These are phyloP conservation scores for Laticauda laticaudata DNA, from an alignment of 2,113 vertebrate species.

Conservation along the genomic window DNA sequence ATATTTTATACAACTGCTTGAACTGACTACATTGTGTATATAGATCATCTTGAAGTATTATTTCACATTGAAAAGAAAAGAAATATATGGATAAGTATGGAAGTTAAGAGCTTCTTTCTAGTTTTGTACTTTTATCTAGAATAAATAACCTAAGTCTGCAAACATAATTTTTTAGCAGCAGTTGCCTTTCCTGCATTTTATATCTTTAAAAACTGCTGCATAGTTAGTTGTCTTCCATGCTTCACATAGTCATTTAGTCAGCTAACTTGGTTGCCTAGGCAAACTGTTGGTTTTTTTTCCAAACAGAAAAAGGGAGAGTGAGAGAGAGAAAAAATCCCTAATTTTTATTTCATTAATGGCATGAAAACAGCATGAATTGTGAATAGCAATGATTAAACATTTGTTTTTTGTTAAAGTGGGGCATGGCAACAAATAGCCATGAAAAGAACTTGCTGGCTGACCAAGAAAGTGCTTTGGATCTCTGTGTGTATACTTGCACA, in stretches of 20 bases:
- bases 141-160: constrained; percentile 66
- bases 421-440: constrained; percentile 79
- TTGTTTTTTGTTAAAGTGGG: constrained; percentile 75
- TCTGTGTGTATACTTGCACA: background rate
- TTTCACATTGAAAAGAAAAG: constrained; percentile 98
- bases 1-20: constrained; percentile 87
- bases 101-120: constrained; percentile 90
- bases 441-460: constrained; percentile 92
- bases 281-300: constrained; percentile 79
- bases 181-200: constrained; percentile 63
- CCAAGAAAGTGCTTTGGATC: constrained; percentile 77
- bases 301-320: constrained; percentile 32
- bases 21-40: constrained; percentile 90
- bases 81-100: constrained; percentile 83
- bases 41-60: constrained; percentile 94
- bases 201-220: constrained; percentile 69
- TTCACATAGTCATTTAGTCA: constrained; percentile 64
- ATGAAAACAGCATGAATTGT: constrained; percentile 53
- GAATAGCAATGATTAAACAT: constrained; percentile 59
- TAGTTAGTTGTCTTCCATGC: constrained; percentile 59
- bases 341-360: constrained; percentile 71
- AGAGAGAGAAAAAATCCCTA: constrained; percentile 37
- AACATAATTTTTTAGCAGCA: constrained; percentile 60
- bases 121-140: constrained; percentile 83
- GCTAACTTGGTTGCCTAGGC: constrained; percentile 68